These are phyloP conservation scores for Phymorhynchus buccinoides DNA, from an alignment of 1,140 invertebrate species.

Conservation along the genomic window DNA sequence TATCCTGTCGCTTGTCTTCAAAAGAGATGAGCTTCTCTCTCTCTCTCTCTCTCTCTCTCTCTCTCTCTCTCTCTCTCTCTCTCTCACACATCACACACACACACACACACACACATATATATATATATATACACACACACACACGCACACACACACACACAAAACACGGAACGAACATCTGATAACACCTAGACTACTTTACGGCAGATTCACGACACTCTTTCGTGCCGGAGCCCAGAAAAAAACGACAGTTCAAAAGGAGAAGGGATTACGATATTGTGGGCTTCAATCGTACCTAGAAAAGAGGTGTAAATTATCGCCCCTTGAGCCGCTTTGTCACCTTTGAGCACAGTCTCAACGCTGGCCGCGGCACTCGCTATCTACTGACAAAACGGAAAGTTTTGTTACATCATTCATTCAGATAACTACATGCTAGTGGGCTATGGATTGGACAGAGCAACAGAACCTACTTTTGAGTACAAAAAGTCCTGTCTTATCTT, in stretches of 20 bases:
- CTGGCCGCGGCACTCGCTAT: neutral
- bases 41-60: no score
- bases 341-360: neutral
- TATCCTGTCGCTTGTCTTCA: neutral
- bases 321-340: neutral
- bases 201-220: slow-evolving; percentile 29
- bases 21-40: no score
- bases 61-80: no score
- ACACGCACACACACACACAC: no score
- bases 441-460: no score
- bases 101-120: no score
- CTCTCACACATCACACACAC: no score
- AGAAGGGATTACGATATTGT: neutral
- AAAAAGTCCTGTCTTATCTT: neutral
- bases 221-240: neutral
- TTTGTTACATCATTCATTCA: no score
- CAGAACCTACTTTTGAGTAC: no score
- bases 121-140: no score
- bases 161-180: slow-evolving; percentile 24
- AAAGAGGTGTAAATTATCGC: slow-evolving; percentile 13
- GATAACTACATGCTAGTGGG: no score
- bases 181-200: slow-evolving; percentile 31
- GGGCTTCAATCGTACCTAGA: neutral
- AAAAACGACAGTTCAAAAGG: slow-evolving; percentile 9
- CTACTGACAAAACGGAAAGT: neutral